phyloP scores from a whole-genome alignment of 2,888 invertebrate genomes.

The Carterocephalus palaemon region DNA sequence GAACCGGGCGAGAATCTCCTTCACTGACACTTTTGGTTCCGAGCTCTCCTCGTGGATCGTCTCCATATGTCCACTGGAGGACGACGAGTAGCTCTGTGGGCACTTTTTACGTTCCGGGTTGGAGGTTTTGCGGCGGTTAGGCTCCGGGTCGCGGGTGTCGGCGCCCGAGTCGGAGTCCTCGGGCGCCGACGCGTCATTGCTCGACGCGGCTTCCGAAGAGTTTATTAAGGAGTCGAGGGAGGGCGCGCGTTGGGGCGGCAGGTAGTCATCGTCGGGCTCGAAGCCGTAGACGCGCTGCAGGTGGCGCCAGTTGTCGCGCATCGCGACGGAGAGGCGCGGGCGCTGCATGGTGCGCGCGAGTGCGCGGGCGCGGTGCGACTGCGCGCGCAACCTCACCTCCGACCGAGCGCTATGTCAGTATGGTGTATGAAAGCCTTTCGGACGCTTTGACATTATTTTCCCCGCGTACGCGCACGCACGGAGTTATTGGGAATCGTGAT shows the following conservation, averaged over 20 bases:
- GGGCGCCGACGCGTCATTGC: conserved; percentile 80
- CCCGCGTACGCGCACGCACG: conserved; percentile 8
- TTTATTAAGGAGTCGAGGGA: conserved; percentile 84
- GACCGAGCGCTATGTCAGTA: conserved; percentile 32
- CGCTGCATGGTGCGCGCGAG: conserved; percentile 76
- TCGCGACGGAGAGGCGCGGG: conserved; percentile 73
- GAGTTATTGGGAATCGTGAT: conserved; percentile 14
- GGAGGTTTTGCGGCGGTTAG: conserved; percentile 42
- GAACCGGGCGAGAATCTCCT: conserved; percentile 89
- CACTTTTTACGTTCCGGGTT: conserved; percentile 58
- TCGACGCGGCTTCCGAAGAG: conserved; percentile 82
- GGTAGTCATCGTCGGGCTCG: conserved; percentile 59
- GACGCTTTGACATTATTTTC: conserved; percentile 16
- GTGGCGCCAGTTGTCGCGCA: conserved; percentile 78
- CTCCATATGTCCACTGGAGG: conserved; percentile 85
- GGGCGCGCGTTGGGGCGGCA: conserved; percentile 69
- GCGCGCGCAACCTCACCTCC: conserved; percentile 35
- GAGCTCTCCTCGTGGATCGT: conserved; percentile 88
- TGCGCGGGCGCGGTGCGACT: conserved; percentile 63
- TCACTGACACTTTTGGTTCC: conserved; percentile 90
- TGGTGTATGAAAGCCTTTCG: conserved; percentile 36
- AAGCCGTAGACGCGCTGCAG: conserved; percentile 73
- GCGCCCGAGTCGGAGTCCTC: conserved; percentile 83
- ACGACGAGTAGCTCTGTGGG: conserved; percentile 72
- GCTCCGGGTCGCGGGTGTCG: conserved; percentile 77